phyloP scores from a whole-genome alignment of 2,888 invertebrate genomes.

The Kryphioiulus occultus region DNA sequence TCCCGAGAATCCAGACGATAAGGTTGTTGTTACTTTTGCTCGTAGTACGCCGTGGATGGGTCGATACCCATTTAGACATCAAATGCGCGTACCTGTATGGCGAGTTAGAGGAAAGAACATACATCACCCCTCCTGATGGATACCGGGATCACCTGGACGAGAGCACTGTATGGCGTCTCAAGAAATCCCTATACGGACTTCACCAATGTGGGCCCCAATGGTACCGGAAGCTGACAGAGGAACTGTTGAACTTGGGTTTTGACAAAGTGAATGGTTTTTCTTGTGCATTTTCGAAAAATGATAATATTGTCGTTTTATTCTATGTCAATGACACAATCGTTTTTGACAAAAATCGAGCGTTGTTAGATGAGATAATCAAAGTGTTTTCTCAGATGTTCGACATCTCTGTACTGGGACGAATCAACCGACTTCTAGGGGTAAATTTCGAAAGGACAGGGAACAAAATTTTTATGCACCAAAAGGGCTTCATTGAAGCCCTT shows the following conservation, averaged over 20 bases:
- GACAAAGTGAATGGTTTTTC: neutral
- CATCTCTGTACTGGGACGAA: neutral
- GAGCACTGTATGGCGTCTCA: neutral
- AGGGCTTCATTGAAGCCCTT: neutral
- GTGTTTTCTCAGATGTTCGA: neutral
- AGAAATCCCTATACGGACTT: neutral
- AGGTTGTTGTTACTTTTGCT: neutral
- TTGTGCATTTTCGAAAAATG: neutral
- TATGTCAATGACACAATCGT: neutral
- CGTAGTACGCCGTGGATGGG: neutral
- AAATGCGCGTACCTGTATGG: slow-evolving; percentile 46
- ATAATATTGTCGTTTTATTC: neutral
- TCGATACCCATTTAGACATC: neutral
- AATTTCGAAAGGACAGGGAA: neutral
- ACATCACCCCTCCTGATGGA: neutral
- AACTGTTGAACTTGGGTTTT: neutral
- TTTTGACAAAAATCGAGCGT: neutral
- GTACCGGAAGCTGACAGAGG: neutral
- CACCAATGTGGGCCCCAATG: neutral
- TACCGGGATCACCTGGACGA: neutral
- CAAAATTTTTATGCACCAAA: neutral
- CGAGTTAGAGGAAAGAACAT: neutral
- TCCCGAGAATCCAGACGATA: neutral
- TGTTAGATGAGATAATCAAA: neutral
- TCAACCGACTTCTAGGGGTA: neutral